A percentile compares a stretch with the other conserved stretches of the same genome.
Evolutionary conservation across 2,888 invertebrate species (phyloP).

Genomic region (Syrphus vitripennis): DNA sequence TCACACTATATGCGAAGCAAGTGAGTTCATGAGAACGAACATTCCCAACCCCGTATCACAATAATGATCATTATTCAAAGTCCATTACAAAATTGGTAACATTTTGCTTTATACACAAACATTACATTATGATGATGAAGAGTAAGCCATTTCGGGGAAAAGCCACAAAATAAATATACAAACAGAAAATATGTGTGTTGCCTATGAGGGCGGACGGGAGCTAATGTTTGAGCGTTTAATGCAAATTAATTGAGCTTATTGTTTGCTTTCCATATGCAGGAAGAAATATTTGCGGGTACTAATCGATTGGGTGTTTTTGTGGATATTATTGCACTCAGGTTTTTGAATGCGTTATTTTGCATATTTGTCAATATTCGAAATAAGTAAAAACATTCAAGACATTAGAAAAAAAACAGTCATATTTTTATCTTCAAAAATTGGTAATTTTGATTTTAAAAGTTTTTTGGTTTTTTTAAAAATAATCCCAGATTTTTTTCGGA

Average conservation of each 20-base stretch:
- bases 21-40: background rate
- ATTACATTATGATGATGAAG: background rate
- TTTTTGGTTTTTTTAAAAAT: too few relatives aligned
- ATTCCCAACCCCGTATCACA: too few relatives aligned
- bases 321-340: background rate
- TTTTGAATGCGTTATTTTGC: too few relatives aligned
- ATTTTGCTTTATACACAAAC: background rate
- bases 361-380: too few relatives aligned
- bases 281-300: background rate
- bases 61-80: constrained; percentile 32
- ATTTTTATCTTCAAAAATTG: too few relatives aligned
- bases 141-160: background rate
- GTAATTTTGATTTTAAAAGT: too few relatives aligned
- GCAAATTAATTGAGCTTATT: constrained; percentile 1
- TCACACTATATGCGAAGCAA: constrained; percentile 34
- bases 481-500: too few relatives aligned
- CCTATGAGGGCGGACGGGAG: background rate
- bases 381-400: too few relatives aligned
- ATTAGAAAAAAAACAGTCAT: too few relatives aligned
- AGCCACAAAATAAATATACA: constrained; percentile 7
- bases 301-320: background rate
- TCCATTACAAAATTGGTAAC: background rate
- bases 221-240: background rate
- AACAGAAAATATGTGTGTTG: background rate
- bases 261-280: background rate